Evolutionary conservation across 2,113 vertebrate genomes (phyloP).

Genomic region (Accipiter virgatus): DNA sequence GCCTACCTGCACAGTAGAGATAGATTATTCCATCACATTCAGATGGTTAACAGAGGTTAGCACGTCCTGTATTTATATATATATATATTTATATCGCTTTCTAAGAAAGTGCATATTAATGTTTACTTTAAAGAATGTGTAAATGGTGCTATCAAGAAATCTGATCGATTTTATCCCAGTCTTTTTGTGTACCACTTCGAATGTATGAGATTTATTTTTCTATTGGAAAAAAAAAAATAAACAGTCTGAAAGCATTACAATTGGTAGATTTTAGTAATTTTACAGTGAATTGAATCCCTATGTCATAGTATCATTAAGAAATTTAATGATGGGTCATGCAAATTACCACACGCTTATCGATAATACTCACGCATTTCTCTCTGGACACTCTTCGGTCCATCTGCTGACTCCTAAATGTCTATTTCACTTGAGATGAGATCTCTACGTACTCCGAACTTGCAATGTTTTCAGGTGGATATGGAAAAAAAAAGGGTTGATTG

Average conservation of each 20-base stretch:
- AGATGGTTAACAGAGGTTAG: slow-evolving; percentile 88
- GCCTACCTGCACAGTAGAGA: slow-evolving; percentile 84
- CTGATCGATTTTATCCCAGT: slow-evolving; percentile 88
- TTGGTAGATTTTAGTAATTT: slow-evolving; percentile 92
- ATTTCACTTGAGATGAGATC: slow-evolving; percentile 47
- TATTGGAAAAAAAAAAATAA: slow-evolving; percentile 87
- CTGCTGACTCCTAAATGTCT: slow-evolving; percentile 56
- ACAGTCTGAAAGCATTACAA: slow-evolving; percentile 87
- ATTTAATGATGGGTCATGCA: slow-evolving; percentile 70
- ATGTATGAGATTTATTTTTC: slow-evolving; percentile 93
- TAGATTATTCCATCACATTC: slow-evolving; percentile 85
- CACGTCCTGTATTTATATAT: slow-evolving; percentile 80
- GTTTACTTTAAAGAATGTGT: slow-evolving; percentile 90
- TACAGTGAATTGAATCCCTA: slow-evolving; percentile 80
- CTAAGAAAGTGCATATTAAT: slow-evolving; percentile 91
- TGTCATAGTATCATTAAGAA: slow-evolving; percentile 70
- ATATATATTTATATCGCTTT: slow-evolving; percentile 89
- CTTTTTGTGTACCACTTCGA: slow-evolving; percentile 89
- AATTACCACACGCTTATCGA: slow-evolving; percentile 68
- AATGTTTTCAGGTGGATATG: slow-evolving; percentile 52
- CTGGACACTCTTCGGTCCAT: slow-evolving; percentile 54
- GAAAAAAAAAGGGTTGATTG: slow-evolving; percentile 65
- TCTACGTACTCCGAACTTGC: slow-evolving; percentile 53
- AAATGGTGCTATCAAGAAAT: slow-evolving; percentile 90
- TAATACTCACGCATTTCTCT: slow-evolving; percentile 56